Base-by-base conservation (phyloP, 2,797 vertebrate genomes). In the Babyrousa celebensis region DNA sequence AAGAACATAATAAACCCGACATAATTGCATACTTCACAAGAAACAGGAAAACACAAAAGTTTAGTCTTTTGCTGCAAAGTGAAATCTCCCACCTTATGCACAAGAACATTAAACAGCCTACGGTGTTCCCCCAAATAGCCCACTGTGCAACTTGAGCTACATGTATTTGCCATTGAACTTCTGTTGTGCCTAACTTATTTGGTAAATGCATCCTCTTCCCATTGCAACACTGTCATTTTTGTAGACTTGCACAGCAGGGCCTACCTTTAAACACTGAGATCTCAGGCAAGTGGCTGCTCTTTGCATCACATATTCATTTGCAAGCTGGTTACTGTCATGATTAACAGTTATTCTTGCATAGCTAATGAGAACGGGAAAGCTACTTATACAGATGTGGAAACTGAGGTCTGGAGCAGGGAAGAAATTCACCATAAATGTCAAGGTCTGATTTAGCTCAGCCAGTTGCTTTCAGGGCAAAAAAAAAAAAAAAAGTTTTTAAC, bases 1-100 rank as follows among this genome's bases (percentile, higher is more conserved):
- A 95, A 94, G 68, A 85, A 96, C 54, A 93, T 72, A 96, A 89
- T 80, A 90, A 96, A 79, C 54, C 40, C 58, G 70, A 89, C 3
- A 77, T 29, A 77, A 89, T 8, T 74, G 70, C 18, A 18, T 72
- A 88, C 91, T 94, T 96, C 43, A 89, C 67, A 91, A 92, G 89
- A 96, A 92, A 83, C 5, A 82, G 58, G 85, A 75, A 95, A 95
- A 87, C 93, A 94, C 56, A 43, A 74, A 94, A 94, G 68, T 96
- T 97, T 88, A 88, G 84, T 77, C 8, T 82, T 92, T 85, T 95
- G 90, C 84, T 85, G n/a, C 94, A 86, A 86, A 97, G 63, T 62
- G 68, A 92, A 95, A 56, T 75, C 88, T 91, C 94, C 86, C 91
- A 95, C 67, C 60, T 90, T 67, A 91, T 70, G 91, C 17, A 67